Evolutionary conservation across 1,140 invertebrate genomes (phyloP), one percentile per base, ranked within the genome.

Genomic region (Subanguina moxae): DNA sequence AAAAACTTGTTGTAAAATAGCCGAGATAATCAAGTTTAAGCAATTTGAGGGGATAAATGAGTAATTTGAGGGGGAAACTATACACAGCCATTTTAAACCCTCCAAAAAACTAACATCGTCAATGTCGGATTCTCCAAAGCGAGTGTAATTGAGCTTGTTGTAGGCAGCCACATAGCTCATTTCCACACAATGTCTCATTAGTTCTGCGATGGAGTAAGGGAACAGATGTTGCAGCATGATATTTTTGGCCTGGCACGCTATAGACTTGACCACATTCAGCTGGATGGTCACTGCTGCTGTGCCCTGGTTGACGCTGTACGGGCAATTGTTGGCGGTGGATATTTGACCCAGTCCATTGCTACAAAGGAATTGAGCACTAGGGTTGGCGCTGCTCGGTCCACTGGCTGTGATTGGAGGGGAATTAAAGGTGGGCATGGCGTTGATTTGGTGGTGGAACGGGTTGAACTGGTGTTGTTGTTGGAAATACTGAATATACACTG

Each of bases 121-220:
- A 61, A 61, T 61, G 28, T 61, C 58, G 19, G 38, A 19, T 61
- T 61, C 58, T 3, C n/a, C 28, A 21, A 61, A 61, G 28, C 58
- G 58, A 30, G 28, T 61, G 38, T 61, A 28, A n/a, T 61, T 61
- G 28, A 61, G 38, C 28, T 61, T 61, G 58, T 25, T 25, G 58
- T 32, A 61, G 8, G 58, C 58, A 25, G 58, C 58, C 19, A 21
- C 38, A 30, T 61, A 61, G 38, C 19, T 32, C 58, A 61, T 61
- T 30, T 61, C 58, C n/a, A 61, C 28, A 25, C 19, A 25, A 30
- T 61, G 58, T 8, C 58, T 19, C 58, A 61, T 61, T 3, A 61
- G 28, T 21, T 61, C 58, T 7, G 58, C 58, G 8, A 61, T 43
- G 27, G 58, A 25, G 19, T 30, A 21, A 19, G 58, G 58, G n/a